These are phyloP conservation scores for Tetragonula clypearis DNA, from an alignment of 1,140 invertebrate species.

Conservation along the genomic window DNA sequence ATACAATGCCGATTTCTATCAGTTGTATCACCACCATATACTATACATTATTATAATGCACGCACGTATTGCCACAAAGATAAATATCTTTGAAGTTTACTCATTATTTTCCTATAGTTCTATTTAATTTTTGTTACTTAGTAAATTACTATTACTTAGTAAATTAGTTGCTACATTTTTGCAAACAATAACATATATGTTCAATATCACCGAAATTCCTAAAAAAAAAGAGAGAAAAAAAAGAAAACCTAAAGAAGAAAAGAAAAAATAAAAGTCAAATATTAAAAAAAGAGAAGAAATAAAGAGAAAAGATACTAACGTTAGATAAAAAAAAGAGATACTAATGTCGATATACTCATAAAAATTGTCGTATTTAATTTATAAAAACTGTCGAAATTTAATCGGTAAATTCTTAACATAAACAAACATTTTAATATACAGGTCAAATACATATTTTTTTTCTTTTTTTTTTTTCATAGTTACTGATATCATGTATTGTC, in stretches of 20 bases:
- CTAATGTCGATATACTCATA: background rate
- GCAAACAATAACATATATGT: background rate
- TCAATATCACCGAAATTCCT: background rate
- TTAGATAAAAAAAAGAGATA: background rate
- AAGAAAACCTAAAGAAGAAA: no score
- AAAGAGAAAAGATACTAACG: no score
- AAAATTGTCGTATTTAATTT: background rate
- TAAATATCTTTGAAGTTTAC: background rate
- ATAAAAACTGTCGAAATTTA: background rate
- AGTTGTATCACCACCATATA: background rate
- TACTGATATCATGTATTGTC: background rate
- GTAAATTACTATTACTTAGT: background rate
- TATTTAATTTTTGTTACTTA: background rate
- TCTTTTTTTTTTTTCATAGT: background rate
- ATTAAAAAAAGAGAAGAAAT: background rate
- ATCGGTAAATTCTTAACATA: background rate
- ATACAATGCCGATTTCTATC: background rate
- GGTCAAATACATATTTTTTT: background rate
- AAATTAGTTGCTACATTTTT: background rate
- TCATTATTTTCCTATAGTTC: background rate
- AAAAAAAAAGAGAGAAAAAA: background rate
- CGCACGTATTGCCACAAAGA: slow-evolving; percentile 31
- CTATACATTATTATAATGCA: slow-evolving; percentile 21
- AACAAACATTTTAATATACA: background rate
- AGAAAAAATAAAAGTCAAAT: no score